These are phyloP conservation scores for Balaenoptera acutorostrata DNA, from an alignment of 2,113 vertebrate species.

Conservation along the genomic window DNA sequence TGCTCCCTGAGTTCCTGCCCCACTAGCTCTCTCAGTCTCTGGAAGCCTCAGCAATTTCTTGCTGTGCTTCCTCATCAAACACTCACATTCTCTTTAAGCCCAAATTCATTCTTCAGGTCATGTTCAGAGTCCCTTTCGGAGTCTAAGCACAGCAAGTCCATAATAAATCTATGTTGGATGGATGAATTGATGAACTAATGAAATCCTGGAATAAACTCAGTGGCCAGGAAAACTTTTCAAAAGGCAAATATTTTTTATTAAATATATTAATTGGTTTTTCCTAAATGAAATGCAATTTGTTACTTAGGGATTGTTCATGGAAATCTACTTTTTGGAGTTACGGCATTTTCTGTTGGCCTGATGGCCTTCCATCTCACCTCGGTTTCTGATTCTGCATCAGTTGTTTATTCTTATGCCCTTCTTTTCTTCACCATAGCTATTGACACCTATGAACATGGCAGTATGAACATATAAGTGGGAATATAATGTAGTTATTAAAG, in stretches of 20 bases:
- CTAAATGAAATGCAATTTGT: neutral
- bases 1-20: neutral
- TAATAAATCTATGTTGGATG: neutral
- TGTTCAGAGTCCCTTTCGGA: too few species aligned
- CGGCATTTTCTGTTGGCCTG: neutral
- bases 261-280: neutral
- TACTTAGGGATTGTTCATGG: neutral
- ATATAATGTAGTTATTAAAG: neutral
- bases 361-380: neutral
- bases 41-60: neutral
- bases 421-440: fast-evolving
- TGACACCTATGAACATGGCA: fast-evolving
- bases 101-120: too few species aligned
- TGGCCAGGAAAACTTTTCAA: neutral
- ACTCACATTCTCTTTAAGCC: neutral
- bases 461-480: neutral
- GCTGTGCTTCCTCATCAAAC: neutral
- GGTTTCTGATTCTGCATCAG: neutral
- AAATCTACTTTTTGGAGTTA: neutral
- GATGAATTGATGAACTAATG: neutral
- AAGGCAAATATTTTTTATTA: neutral
- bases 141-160: neutral
- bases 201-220: neutral
- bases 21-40: neutral
- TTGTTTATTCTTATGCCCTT: neutral